Percentiles rank a stretch among this genome's conserved stretches.
Evolutionary conservation across 2,113 vertebrate species (phyloP).

Genomic region (Saccopteryx leptura): DNA sequence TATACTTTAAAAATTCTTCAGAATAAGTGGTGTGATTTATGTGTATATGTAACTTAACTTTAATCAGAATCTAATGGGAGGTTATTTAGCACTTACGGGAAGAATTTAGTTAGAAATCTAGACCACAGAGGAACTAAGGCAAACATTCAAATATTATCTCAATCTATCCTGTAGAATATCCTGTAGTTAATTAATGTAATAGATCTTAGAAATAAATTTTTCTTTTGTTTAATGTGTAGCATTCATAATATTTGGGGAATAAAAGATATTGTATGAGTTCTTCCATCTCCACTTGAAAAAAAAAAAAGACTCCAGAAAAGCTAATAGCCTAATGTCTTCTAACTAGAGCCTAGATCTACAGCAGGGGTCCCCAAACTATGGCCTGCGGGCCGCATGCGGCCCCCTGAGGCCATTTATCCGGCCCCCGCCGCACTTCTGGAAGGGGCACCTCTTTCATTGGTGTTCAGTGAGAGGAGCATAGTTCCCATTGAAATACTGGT

Average conservation of each 20-base stretch:
- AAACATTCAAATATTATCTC: constrained; percentile 32
- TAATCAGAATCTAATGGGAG: background rate
- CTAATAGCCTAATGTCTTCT: background rate
- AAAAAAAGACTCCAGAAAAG: background rate
- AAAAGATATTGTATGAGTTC: background rate
- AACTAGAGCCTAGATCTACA: background rate
- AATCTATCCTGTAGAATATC: background rate
- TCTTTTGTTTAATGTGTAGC: background rate
- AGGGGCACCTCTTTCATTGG: too few species aligned
- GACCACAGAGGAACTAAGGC: constrained; percentile 8
- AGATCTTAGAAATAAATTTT: constrained; percentile 42
- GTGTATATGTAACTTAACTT: background rate
- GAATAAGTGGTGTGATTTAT: background rate
- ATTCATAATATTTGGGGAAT: constrained; percentile 21
- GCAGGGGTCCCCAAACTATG: too few species aligned
- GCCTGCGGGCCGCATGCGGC: too few species aligned
- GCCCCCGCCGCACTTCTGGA: too few species aligned
- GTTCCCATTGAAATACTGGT: too few species aligned
- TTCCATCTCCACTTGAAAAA: background rate
- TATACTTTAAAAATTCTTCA: background rate
- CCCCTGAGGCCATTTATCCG: too few species aligned
- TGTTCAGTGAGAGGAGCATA: too few species aligned
- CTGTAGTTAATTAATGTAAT: constrained; percentile 27
- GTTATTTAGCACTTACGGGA: constrained; percentile 11
- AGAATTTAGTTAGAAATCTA: constrained; percentile 34